Evolutionary conservation across 1,140 invertebrate species (phyloP).

Genomic region (Drosophila pseudoobscura): DNA sequence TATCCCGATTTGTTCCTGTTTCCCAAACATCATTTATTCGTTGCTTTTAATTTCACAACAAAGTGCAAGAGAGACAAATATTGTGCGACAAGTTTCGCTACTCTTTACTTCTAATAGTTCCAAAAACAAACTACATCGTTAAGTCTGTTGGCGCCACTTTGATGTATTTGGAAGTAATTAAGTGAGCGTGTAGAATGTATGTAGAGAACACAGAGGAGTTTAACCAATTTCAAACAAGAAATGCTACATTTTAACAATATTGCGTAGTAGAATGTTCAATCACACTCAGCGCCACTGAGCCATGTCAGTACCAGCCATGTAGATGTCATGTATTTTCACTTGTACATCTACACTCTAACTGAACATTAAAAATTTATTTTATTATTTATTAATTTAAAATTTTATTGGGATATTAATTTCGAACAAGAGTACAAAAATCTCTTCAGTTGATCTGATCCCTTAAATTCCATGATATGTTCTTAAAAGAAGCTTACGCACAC

Average conservation of each 20-base stretch:
- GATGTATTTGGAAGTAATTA: neutral
- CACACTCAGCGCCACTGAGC: neutral
- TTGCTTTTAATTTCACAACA: conserved; percentile 34
- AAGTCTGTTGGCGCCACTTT: neutral
- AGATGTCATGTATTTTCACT: conserved; percentile 1
- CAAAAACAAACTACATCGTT: neutral
- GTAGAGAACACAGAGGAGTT: too few relatives aligned
- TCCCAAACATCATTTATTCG: neutral
- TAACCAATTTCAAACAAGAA: too few relatives aligned
- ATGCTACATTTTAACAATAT: too few relatives aligned
- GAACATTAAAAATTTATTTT: neutral
- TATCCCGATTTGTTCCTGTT: neutral
- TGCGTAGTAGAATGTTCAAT: too few relatives aligned
- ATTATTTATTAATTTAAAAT: neutral
- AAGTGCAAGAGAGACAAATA: conserved; percentile 11
- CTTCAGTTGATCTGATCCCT: too few relatives aligned
- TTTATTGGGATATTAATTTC: neutral
- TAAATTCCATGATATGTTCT: conserved; percentile 5
- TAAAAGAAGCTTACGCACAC: conserved; percentile 22
- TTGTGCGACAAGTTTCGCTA: too few relatives aligned
- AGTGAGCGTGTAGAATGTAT: conserved; percentile 1
- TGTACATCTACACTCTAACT: neutral
- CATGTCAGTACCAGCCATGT: conserved; percentile 9
- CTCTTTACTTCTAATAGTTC: neutral
- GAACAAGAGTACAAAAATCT: too few relatives aligned